These are phyloP conservation scores for Eristalis arbustorum DNA, from an alignment of 2,888 invertebrate species.

Conservation along the genomic window DNA sequence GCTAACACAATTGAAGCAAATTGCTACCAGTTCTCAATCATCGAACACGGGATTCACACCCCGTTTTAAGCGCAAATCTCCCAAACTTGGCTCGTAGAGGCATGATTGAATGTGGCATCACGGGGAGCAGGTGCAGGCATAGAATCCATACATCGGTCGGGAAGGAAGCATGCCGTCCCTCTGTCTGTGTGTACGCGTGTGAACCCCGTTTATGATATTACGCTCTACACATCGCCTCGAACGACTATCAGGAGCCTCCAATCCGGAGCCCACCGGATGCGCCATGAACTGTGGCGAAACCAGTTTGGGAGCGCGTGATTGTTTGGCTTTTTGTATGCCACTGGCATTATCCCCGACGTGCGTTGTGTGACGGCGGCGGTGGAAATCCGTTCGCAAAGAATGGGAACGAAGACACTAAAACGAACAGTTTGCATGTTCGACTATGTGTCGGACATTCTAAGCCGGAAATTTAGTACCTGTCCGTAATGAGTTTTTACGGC, in stretches of 20 bases:
- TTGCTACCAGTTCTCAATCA: slow-evolving; percentile 56
- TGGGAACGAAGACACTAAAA: slow-evolving; percentile 36
- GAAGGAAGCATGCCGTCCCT: slow-evolving; percentile 3
- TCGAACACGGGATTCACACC: slow-evolving; percentile 1
- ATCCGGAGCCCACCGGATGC: slow-evolving; percentile 35
- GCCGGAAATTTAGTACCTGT: slow-evolving; percentile 67
- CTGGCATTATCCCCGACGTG: slow-evolving; percentile 49
- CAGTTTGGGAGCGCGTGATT: slow-evolving; percentile 39
- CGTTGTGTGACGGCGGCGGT: slow-evolving; percentile 29
- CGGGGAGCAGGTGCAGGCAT: slow-evolving; percentile 1
- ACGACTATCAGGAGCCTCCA: slow-evolving; percentile 33
- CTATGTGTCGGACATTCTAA: slow-evolving; percentile 66
- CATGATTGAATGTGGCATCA: slow-evolving; percentile 40
- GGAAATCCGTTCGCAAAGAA: slow-evolving; percentile 55
- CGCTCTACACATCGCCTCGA: slow-evolving; percentile 15
- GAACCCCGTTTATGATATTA: slow-evolving; percentile 20
- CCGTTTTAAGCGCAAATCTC: background rate
- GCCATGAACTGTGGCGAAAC: slow-evolving; percentile 47
- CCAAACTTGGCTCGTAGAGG: background rate
- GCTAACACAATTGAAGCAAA: slow-evolving; percentile 56
- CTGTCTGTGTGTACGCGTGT: slow-evolving; percentile 22
- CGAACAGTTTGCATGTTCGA: slow-evolving; percentile 64
- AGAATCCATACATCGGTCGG: background rate
- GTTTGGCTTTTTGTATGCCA: slow-evolving; percentile 47
- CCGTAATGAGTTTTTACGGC: slow-evolving; percentile 57